Base-by-base conservation (phyloP, 2,797 vertebrate genomes). In the Mionectes olivaceus region DNA sequence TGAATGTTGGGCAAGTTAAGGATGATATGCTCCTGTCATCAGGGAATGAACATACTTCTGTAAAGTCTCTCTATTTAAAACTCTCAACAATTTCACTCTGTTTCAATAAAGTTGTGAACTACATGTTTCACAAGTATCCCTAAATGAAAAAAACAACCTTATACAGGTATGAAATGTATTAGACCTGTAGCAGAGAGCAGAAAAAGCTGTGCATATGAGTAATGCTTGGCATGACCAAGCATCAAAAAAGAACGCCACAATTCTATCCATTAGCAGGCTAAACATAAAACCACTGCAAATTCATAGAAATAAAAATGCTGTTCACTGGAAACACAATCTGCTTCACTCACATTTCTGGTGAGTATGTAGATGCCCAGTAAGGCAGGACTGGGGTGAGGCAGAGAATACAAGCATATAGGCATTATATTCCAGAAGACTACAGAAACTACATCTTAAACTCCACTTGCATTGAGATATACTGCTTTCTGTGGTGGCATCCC, bases 181-280 rank as follows among this genome's bases (percentile, higher is more conserved):
- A 19, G 15, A 59, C 35, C 12, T 25, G 10, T 28, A 78, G 37
- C 37, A 78, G 56, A 81, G 89, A 32, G 1, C 5, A 53, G 33
- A n/a, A 70, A 83, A 28, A 57, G 4, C 23, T 50, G 3, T 5
- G 37, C 1, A 0, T 32, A 13, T 14, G 6, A 11, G 9, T 33
- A 56, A 82, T 24, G 10, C 52, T 50, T 32, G 14, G 4, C 22
- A 71, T 14, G 46, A 64, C 5, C 3, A n/a, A 83, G 15, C 21
- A 44, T 28, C 65, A 15, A 39, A 53, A 87, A 70, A 80, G 25
- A 53, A 19, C 19, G 27, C 37, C n/a, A 49, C 25, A 86, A 67
- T 56, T 70, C 63, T 59, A 50, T 18, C 30, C 39, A 37, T 77
- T 78, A 70, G 13, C 23, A 49, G 30, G 65, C 23, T 86, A 77